phyloP scores from a whole-genome alignment of 2,797 vertebrate species.

The Thamnophis elegans region DNA sequence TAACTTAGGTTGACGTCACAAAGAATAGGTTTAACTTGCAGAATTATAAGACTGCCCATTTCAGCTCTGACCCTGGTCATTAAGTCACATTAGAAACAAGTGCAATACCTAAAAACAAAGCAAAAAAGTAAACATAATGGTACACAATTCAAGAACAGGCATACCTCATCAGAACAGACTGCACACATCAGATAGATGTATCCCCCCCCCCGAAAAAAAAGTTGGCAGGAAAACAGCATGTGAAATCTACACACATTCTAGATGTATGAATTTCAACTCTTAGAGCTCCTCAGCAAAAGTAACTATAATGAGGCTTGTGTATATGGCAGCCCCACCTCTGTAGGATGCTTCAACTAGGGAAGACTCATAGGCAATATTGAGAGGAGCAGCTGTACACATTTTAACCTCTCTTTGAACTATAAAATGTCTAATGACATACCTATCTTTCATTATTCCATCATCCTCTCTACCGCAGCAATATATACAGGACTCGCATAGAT shows the following conservation, averaged over 20 bases:
- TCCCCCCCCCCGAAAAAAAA: neutral
- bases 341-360: neutral
- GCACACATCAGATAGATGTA: neutral
- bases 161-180: neutral
- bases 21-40: neutral
- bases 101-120: neutral
- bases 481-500: neutral
- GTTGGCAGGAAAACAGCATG: no score
- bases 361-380: neutral
- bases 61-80: neutral
- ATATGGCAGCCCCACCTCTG: neutral
- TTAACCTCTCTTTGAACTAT: neutral
- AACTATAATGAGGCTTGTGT: neutral
- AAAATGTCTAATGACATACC: neutral
- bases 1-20: neutral
- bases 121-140: neutral
- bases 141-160: neutral
- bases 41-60: neutral
- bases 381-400: neutral
- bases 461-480: neutral
- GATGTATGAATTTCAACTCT: neutral
- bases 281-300: neutral
- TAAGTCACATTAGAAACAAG: neutral
- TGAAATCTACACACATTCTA: neutral
- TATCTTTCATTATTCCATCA: neutral